A percentile compares a stretch with the other conserved stretches of the same genome.
These are phyloP conservation scores for Calidris pugnax DNA, from an alignment of 2,113 vertebrate species.

Conservation along the genomic window DNA sequence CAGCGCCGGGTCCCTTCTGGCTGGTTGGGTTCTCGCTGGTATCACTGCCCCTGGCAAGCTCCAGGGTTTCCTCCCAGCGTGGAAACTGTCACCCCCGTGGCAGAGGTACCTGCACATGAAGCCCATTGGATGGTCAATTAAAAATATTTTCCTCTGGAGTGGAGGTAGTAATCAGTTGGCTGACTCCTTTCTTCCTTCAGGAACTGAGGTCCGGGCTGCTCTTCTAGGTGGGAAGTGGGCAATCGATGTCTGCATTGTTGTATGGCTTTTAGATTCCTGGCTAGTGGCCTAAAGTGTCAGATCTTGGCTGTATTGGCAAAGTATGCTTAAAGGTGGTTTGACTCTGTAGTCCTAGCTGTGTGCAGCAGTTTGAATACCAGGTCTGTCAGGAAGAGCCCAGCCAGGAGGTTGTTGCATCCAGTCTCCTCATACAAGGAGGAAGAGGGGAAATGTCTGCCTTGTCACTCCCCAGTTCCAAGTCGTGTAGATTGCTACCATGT, in stretches of 20 bases:
- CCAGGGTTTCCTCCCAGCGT: neutral
- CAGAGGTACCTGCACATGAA: too few species aligned
- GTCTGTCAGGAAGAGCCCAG: neutral
- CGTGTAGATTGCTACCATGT: fast-evolving
- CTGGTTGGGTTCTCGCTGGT: fast-evolving
- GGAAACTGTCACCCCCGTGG: fast-evolving
- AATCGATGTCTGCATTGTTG: fast-evolving
- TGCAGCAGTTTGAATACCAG: neutral
- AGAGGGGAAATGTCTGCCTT: neutral
- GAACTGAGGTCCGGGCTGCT: neutral
- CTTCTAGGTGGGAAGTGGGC: neutral
- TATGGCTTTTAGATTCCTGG: neutral
- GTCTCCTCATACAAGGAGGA: neutral
- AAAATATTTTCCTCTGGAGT: neutral
- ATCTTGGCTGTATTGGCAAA: neutral
- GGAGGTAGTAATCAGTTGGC: neutral
- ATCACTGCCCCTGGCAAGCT: neutral
- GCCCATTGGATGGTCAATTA: neutral
- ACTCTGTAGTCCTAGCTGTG: neutral
- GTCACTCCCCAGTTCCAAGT: neutral
- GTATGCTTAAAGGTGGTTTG: neutral
- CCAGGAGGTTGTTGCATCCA: neutral
- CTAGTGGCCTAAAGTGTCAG: neutral
- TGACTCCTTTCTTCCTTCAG: neutral
- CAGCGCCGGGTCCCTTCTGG: too few species aligned